Evolutionary conservation across 2,888 invertebrate species (phyloP).

Genomic region (Periphyllus acericola): DNA sequence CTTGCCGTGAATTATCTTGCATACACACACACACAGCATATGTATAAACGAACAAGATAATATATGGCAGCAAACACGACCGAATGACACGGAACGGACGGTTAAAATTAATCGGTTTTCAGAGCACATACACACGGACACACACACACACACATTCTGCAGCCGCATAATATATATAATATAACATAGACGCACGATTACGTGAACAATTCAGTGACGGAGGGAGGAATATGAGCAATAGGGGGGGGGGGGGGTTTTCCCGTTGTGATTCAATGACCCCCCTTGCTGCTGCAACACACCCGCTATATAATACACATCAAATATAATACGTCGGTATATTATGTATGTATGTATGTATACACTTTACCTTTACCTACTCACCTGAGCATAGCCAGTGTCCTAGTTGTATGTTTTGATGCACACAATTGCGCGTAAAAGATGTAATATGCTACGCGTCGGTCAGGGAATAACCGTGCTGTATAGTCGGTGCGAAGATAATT

Average conservation of each 20-base stretch:
- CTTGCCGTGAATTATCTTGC: not conserved
- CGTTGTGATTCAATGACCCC: constrained; percentile 54
- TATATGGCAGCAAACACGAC: not conserved
- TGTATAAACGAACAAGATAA: not conserved
- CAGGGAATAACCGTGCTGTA: not conserved
- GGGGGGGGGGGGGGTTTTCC: constrained; percentile 26
- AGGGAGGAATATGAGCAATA: not conserved
- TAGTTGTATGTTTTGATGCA: not conserved
- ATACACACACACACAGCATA: not conserved
- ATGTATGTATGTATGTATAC: too few species aligned
- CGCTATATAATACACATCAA: not conserved
- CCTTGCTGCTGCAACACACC: not conserved
- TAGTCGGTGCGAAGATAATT: constrained; percentile 30
- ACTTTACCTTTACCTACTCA: not conserved
- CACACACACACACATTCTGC: not conserved
- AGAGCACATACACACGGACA: not conserved
- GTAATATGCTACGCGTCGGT: not conserved
- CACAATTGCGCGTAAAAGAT: not conserved
- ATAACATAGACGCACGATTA: not conserved
- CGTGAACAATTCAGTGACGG: not conserved
- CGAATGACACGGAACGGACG: not conserved
- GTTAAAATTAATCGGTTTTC: constrained; percentile 1
- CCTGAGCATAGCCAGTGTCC: constrained; percentile 17
- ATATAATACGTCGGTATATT: not conserved
- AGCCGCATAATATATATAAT: not conserved